phyloP scores from a whole-genome alignment of 2,888 invertebrate species.

The Apotomis capreana region DNA sequence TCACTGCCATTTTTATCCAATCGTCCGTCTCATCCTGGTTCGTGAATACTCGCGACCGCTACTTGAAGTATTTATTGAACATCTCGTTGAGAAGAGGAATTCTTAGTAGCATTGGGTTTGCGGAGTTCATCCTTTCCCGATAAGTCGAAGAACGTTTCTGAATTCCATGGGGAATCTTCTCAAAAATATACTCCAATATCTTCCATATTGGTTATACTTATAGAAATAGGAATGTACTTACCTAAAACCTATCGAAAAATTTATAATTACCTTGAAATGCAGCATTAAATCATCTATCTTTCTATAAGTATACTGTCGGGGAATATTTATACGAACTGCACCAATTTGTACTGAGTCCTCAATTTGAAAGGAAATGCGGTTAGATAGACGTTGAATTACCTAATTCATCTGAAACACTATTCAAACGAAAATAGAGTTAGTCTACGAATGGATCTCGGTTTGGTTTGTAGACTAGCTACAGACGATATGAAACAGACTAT shows the following conservation, averaged over 20 bases:
- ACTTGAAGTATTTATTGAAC: neutral
- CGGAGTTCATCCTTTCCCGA: too few relatives aligned
- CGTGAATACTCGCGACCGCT: conserved; percentile 25
- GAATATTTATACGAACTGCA: neutral
- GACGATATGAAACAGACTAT: neutral
- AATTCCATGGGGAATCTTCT: too few relatives aligned
- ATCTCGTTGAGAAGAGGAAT: too few relatives aligned
- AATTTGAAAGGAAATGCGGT: conserved; percentile 1
- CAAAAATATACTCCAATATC: too few relatives aligned
- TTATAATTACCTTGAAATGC: too few relatives aligned
- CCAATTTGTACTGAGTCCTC: neutral
- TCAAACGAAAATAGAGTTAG: neutral
- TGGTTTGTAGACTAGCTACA: neutral
- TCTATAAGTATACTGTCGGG: too few relatives aligned
- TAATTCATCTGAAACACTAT: neutral
- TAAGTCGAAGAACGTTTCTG: too few relatives aligned
- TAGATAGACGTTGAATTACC: neutral
- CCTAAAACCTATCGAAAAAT: too few relatives aligned
- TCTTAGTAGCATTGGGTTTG: too few relatives aligned
- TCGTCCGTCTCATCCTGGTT: conserved; percentile 49
- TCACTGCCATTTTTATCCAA: conserved; percentile 63
- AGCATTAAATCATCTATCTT: too few relatives aligned
- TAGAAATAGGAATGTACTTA: too few relatives aligned
- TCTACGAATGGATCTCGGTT: neutral
- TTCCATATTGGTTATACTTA: too few relatives aligned